Evolutionary conservation across 2,797 vertebrate species (phyloP).

Genomic region (Falco columbarius): DNA sequence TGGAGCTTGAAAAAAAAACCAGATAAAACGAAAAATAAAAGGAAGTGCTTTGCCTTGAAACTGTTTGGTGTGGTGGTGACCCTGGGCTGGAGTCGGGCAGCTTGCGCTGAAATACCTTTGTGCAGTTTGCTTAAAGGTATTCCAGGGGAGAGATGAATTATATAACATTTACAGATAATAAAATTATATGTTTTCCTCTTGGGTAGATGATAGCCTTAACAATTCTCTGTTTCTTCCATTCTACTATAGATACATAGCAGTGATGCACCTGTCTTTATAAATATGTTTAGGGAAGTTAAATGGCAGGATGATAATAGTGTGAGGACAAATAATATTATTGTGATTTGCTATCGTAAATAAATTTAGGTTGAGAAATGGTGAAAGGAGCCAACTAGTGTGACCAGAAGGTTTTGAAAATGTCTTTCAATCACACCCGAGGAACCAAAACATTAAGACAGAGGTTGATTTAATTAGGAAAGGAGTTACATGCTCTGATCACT

Average conservation of each 20-base stretch:
- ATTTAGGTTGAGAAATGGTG: not conserved
- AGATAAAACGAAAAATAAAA: too few relatives aligned
- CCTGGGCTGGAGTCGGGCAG: too few relatives aligned
- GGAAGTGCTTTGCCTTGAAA: not conserved
- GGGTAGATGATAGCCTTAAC: not conserved
- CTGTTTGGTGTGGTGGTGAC: not conserved
- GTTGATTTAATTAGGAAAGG: not conserved
- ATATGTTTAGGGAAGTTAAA: not conserved
- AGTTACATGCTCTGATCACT: not conserved
- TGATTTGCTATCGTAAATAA: not conserved
- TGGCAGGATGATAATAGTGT: not conserved
- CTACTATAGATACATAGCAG: fast-evolving
- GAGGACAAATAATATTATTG: not conserved
- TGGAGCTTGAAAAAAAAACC: fast-evolving
- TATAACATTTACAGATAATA: not conserved
- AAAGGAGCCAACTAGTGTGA: not conserved
- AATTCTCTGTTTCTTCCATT: not conserved
- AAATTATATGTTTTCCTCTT: not conserved
- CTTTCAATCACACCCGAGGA: not conserved
- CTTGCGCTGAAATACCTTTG: not conserved
- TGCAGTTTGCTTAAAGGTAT: not conserved
- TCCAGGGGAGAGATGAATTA: not conserved
- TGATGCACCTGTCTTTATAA: not conserved
- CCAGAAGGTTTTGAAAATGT: not conserved
- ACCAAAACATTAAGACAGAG: not conserved